These are phyloP conservation scores for Chaetophractus vellerosus DNA, from an alignment of 2,797 vertebrate species.

Conservation along the genomic window DNA sequence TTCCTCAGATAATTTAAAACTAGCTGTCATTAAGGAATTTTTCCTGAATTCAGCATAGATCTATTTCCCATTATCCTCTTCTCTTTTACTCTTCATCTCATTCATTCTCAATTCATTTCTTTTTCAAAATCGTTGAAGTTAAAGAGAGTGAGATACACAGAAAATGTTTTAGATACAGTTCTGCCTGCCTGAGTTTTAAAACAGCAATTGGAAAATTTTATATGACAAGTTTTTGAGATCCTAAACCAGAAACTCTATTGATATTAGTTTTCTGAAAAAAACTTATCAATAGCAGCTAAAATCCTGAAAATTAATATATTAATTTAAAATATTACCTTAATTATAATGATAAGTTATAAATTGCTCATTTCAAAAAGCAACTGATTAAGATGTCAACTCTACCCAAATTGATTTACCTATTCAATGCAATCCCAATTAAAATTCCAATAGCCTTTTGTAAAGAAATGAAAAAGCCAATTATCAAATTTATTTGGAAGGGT, in stretches of 20 bases:
- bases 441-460: no score
- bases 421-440: no score
- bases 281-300: background rate
- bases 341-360: background rate
- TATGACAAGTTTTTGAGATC: slow-evolving; percentile 37
- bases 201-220: slow-evolving; percentile 66
- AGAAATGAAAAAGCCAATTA: no score
- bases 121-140: background rate
- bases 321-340: slow-evolving; percentile 42
- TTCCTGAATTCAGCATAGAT: background rate
- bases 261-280: slow-evolving; percentile 41
- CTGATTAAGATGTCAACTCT: no score
- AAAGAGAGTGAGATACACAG: background rate
- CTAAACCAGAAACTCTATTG: slow-evolving; percentile 65
- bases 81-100: background rate
- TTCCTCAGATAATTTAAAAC: background rate
- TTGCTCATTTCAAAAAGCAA: slow-evolving; percentile 5
- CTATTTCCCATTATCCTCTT: background rate
- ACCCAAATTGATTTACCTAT: no score
- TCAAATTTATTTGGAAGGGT: no score
- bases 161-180: slow-evolving; percentile 3
- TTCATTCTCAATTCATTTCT: slow-evolving; percentile 52
- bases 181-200: background rate
- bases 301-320: background rate
- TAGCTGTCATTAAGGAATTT: background rate